Conservation (phyloP, 2,113 vertebrate species). For the Tricholaema leucomelas region DNA sequence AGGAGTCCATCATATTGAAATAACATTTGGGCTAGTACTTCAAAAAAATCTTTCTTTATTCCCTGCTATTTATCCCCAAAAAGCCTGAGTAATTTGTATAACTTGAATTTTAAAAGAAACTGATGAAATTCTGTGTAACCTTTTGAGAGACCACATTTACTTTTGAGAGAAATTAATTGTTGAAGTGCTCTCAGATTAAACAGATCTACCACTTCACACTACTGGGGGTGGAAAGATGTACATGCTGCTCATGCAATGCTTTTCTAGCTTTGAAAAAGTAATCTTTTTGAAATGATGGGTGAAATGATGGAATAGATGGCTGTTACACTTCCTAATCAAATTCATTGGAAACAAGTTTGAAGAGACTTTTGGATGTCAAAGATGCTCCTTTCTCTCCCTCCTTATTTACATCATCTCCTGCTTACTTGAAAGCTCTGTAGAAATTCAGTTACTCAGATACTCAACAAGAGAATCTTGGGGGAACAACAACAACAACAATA, state of each 20-base stretch:
- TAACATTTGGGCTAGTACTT: not conserved
- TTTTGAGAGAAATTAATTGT: not conserved
- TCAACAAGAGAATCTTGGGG: not conserved
- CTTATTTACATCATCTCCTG: not conserved
- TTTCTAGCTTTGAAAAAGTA: not conserved
- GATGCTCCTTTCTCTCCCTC: not conserved
- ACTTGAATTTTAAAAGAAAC: not conserved
- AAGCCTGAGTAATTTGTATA: not conserved
- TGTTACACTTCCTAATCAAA: not conserved
- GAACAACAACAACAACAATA: too few species aligned
- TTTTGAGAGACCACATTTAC: not conserved
- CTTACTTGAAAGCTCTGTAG: not conserved
- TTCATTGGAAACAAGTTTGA: not conserved
- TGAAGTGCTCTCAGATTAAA: not conserved
- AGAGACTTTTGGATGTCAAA: not conserved
- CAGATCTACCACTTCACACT: not conserved
- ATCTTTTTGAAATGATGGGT: not conserved
- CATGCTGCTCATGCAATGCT: not conserved
- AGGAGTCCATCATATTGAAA: not conserved
- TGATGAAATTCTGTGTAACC: not conserved
- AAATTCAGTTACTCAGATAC: too few species aligned
- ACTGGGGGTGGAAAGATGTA: not conserved
- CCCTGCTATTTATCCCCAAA: not conserved
- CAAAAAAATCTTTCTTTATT: not conserved
- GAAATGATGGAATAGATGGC: not conserved